Percentiles rank a stretch among this genome's conserved stretches.
These are phyloP conservation scores for Bugulina stolonifera DNA, from an alignment of 2,888 invertebrate species.

Conservation along the genomic window DNA sequence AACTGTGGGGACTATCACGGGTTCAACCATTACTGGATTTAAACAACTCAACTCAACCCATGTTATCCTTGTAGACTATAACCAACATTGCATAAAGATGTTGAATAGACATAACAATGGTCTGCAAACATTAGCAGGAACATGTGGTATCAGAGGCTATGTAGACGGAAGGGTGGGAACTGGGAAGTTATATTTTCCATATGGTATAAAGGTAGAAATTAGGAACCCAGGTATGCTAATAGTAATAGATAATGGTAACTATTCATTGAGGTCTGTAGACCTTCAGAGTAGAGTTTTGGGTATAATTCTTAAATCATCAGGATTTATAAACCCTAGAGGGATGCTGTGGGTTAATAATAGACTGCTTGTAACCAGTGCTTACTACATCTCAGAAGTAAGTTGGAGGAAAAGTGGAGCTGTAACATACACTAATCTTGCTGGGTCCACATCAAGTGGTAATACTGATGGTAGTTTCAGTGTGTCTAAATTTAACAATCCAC, in stretches of 20 bases:
- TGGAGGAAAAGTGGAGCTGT: neutral
- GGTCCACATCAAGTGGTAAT: no score
- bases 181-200: neutral
- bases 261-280: neutral
- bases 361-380: neutral
- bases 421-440: neutral
- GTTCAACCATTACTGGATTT: neutral
- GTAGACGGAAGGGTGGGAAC: neutral
- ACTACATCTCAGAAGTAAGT: neutral
- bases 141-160: neutral
- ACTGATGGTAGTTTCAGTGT: no score
- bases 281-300: neutral
- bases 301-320: neutral
- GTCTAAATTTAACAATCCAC: no score
- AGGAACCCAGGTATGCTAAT: neutral
- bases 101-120: neutral
- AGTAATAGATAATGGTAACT: neutral
- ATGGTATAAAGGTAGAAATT: neutral
- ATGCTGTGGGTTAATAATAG: neutral
- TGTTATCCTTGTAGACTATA: neutral
- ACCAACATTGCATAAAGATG: neutral
- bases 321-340: neutral
- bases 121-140: neutral
- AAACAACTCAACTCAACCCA: neutral
- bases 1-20: neutral